These are phyloP conservation scores for Borostomias antarcticus DNA, from an alignment of 2,797 vertebrate genomes.

Conservation along the genomic window DNA sequence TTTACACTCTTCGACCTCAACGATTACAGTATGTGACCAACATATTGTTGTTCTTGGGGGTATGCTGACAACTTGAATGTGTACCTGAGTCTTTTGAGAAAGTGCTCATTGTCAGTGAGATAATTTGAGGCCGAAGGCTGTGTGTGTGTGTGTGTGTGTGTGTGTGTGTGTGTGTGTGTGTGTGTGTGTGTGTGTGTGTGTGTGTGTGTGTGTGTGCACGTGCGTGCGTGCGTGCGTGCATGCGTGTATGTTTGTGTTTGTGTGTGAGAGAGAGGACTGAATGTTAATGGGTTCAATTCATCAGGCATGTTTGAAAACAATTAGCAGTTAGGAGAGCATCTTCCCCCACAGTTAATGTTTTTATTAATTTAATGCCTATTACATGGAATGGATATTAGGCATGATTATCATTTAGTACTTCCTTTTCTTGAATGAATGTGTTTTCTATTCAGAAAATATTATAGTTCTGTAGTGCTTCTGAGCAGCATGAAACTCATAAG, in stretches of 20 bases:
- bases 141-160: no score
- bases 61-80: no score
- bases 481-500: constrained; percentile 15
- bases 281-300: constrained; percentile 55
- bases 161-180: no score
- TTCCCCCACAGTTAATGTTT: constrained; percentile 50
- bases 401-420: constrained; percentile 49
- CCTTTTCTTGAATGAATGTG: constrained; percentile 49
- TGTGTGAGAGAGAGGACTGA: constrained; percentile 16
- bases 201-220: no score
- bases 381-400: constrained; percentile 49
- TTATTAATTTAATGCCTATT: constrained; percentile 60
- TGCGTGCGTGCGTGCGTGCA: background rate
- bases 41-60: no score
- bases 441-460: constrained; percentile 31
- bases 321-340: constrained; percentile 41
- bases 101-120: no score
- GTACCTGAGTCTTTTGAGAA: no score
- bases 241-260: background rate
- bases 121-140: no score
- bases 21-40: no score
- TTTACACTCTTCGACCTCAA: background rate
- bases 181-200: no score
- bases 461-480: constrained; percentile 26
- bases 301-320: constrained; percentile 59